phyloP scores from a whole-genome alignment of 2,888 invertebrate genomes.

The Eupithecia subfuscata region DNA sequence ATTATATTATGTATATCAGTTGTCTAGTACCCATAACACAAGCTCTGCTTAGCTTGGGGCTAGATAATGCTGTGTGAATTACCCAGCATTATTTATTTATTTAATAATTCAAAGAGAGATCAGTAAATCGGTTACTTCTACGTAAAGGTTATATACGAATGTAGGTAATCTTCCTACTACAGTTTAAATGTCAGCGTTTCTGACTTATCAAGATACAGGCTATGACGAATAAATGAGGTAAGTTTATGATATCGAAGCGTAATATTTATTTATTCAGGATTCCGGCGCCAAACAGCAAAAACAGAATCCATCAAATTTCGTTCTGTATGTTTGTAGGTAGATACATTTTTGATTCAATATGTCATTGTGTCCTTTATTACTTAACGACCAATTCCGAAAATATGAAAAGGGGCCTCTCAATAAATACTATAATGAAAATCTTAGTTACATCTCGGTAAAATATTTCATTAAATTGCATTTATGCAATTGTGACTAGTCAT shows the following conservation, averaged over 20 bases:
- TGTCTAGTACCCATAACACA: too few relatives aligned
- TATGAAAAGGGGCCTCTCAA: neutral
- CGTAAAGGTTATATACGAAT: neutral
- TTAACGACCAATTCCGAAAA: neutral
- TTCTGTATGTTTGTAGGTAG: neutral
- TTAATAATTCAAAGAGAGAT: too few relatives aligned
- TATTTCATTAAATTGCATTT: neutral
- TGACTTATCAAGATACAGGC: neutral
- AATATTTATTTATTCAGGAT: neutral
- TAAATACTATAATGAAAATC: neutral
- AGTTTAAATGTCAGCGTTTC: neutral
- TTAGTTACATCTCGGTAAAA: neutral
- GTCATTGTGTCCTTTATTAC: neutral
- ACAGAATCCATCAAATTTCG: neutral
- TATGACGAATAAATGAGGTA: neutral
- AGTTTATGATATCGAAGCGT: neutral
- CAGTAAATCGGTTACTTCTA: conserved; percentile 18
- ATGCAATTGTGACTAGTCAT: neutral
- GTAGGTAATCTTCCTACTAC: neutral
- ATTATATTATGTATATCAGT: too few relatives aligned
- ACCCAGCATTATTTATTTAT: too few relatives aligned
- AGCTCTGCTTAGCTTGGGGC: too few relatives aligned
- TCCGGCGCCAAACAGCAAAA: neutral
- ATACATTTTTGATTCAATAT: neutral
- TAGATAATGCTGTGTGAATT: too few relatives aligned